phyloP scores from a whole-genome alignment of 2,888 invertebrate genomes.

The Slavum lentiscoides region DNA sequence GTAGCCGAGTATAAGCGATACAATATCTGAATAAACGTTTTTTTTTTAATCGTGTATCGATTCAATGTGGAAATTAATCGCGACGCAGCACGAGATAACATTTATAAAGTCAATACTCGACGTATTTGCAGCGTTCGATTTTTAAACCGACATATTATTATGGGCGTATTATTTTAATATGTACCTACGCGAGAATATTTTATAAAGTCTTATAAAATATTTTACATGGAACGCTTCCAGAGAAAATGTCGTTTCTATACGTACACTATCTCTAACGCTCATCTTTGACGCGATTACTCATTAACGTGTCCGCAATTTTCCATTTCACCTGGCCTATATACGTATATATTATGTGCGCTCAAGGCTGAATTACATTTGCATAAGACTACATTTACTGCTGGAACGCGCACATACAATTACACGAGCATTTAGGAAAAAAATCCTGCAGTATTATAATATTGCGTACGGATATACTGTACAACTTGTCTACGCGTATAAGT shows the following conservation, averaged over 20 bases:
- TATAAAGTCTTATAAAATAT: neutral
- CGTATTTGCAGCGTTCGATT: too few relatives aligned
- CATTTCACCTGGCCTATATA: conserved; percentile 13
- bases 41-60: too few relatives aligned
- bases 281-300: conserved; percentile 14
- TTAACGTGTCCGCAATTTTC: conserved; percentile 18
- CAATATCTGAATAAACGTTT: too few relatives aligned
- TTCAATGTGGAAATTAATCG: too few relatives aligned
- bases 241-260: neutral
- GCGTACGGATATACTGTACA: neutral
- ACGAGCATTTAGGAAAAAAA: neutral
- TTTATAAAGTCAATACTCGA: too few relatives aligned
- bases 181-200: neutral
- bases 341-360: neutral
- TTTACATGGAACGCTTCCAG: neutral
- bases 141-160: neutral
- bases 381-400: neutral
- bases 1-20: too few relatives aligned
- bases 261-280: neutral
- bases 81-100: too few relatives aligned
- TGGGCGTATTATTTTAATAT: neutral
- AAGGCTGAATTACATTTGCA: conserved; percentile 23
- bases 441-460: neutral
- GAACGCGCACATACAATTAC: neutral
- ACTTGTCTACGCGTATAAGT: neutral